Evolutionary conservation across 1,140 invertebrate species (phyloP).

Genomic region (Tribolium castaneum): DNA sequence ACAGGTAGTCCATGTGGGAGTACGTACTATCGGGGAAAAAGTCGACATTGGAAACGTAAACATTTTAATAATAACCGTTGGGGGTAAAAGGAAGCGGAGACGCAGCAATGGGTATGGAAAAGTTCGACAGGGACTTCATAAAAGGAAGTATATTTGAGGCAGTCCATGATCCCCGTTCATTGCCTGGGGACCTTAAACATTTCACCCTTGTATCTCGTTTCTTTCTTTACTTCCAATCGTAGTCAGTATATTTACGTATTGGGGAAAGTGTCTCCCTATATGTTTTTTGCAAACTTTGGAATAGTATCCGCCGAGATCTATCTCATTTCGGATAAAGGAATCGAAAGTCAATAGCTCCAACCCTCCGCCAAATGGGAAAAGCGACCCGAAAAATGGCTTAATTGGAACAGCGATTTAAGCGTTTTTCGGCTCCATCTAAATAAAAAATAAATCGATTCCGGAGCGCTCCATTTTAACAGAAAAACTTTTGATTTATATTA

Average conservation of each 20-base stretch:
- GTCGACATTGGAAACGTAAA: neutral
- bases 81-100: neutral
- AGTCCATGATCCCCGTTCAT: slow-evolving; percentile 28
- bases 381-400: slow-evolving; percentile 31
- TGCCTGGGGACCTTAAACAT: slow-evolving; percentile 34
- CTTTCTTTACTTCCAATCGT: slow-evolving; percentile 34
- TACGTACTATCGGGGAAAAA: neutral
- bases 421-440: neutral
- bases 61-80: slow-evolving; percentile 14
- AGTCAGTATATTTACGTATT: slow-evolving; percentile 36
- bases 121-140: slow-evolving; percentile 30
- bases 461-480: neutral
- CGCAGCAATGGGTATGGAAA: slow-evolving; percentile 10
- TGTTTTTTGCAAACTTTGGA: slow-evolving; percentile 35
- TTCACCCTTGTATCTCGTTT: slow-evolving; percentile 33
- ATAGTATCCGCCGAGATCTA: slow-evolving; percentile 31
- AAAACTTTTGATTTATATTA: neutral
- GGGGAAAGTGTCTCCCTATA: slow-evolving; percentile 31
- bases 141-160: slow-evolving; percentile 30
- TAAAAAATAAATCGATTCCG: neutral
- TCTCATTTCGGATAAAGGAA: slow-evolving; percentile 34
- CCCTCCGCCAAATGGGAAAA: slow-evolving; percentile 3
- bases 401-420: slow-evolving; percentile 24
- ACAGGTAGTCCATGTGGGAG: neutral
- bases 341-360: slow-evolving; percentile 24